Evolutionary conservation across 2,797 vertebrate species (phyloP).

Genomic region (Babyrousa celebensis): DNA sequence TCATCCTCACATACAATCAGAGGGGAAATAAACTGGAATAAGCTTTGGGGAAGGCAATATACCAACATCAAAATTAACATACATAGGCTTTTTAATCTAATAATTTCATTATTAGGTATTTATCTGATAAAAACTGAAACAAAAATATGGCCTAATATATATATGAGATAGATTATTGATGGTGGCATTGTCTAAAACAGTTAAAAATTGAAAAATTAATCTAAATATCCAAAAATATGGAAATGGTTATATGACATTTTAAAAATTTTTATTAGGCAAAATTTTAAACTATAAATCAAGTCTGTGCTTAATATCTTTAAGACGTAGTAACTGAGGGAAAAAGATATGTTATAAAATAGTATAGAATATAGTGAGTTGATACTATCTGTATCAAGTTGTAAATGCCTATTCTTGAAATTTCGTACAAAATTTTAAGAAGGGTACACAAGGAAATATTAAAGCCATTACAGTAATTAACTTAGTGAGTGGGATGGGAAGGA

Average conservation of each 20-base stretch:
- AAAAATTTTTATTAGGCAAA: background rate
- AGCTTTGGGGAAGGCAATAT: background rate
- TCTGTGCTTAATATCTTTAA: background rate
- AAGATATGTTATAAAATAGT: background rate
- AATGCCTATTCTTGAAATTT: background rate
- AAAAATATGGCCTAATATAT: background rate
- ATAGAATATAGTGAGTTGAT: background rate
- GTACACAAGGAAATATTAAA: background rate
- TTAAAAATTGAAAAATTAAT: background rate
- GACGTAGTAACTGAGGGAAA: background rate
- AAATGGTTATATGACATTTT: background rate
- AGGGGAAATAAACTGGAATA: background rate
- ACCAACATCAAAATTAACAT: background rate
- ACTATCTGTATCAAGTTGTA: background rate
- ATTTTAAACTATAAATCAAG: background rate
- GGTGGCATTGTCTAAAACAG: background rate
- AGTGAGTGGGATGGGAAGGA: background rate
- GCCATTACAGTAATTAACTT: constrained; percentile 32
- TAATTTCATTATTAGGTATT: background rate
- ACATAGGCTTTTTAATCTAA: background rate
- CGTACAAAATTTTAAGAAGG: background rate
- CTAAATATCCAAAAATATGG: background rate
- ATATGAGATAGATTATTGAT: background rate
- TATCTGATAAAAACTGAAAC: constrained; percentile 12
- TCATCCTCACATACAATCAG: background rate